These are phyloP conservation scores for Cairina moschata DNA, from an alignment of 2,113 vertebrate genomes.

Conservation along the genomic window DNA sequence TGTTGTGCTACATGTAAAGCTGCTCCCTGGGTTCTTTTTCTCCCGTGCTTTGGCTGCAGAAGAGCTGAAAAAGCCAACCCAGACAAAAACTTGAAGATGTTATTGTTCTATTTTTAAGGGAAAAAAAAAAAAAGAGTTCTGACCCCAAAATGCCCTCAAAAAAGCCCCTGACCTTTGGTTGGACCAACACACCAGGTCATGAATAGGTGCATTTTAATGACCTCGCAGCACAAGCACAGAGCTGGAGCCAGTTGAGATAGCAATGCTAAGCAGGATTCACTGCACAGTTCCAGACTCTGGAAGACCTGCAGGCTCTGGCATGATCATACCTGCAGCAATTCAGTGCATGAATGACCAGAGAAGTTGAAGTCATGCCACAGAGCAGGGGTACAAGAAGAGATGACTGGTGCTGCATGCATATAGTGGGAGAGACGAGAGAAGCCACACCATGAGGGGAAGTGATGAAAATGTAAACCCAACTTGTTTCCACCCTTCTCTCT, in stretches of 20 bases:
- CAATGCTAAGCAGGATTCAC: neutral
- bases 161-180: neutral
- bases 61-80: neutral
- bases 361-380: neutral
- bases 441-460: neutral
- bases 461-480: neutral
- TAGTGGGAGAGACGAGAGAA: neutral
- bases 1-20: neutral
- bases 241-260: neutral
- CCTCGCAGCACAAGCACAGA: neutral
- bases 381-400: neutral
- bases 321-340: neutral
- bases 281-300: fast-evolving
- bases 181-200: neutral
- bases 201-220: neutral
- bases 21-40: neutral
- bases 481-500: neutral
- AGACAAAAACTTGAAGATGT: neutral
- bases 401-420: neutral
- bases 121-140: neutral
- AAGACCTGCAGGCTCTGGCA: neutral
- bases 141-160: neutral
- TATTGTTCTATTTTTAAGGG: neutral
- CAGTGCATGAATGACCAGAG: neutral
- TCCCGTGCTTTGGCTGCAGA: neutral